Conservation (phyloP, 2,888 invertebrate genomes). For the Leucoptera coffeella region DNA sequence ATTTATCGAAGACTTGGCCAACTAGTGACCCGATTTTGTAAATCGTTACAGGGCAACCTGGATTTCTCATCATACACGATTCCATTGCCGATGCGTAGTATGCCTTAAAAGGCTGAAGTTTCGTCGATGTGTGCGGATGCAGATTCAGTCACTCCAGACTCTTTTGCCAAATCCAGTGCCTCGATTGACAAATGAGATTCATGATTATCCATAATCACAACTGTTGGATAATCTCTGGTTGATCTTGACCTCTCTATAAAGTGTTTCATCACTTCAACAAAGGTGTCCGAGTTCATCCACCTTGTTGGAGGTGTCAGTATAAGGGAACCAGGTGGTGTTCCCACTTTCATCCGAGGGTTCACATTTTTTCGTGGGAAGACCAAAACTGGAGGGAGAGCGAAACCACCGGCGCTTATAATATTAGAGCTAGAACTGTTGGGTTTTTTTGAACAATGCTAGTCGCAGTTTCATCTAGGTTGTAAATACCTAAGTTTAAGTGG, state of each 20-base stretch:
- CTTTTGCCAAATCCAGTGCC: conserved; percentile 13
- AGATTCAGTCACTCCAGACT: conserved; percentile 18
- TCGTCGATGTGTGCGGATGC: conserved; percentile 12
- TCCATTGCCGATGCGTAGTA: too few species aligned
- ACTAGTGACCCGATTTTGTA: too few species aligned
- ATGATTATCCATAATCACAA: conserved; percentile 14
- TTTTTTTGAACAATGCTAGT: background rate
- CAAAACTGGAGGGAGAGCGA: background rate
- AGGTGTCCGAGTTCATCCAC: conserved; percentile 14
- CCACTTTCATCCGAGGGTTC: conserved; percentile 13
- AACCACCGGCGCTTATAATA: background rate
- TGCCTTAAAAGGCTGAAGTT: conserved; percentile 11
- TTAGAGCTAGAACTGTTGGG: background rate
- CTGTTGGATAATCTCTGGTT: conserved; percentile 9
- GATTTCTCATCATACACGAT: too few species aligned
- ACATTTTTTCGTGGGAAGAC: background rate
- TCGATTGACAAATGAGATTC: too few species aligned
- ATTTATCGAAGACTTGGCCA: too few species aligned
- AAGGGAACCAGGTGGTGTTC: conserved; percentile 14
- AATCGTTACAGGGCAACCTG: too few species aligned
- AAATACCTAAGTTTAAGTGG: too few species aligned
- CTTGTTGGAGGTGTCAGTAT: conserved; percentile 14
- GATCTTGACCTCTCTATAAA: conserved; percentile 12
- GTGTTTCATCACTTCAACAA: conserved; percentile 11
- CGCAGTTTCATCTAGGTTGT: background rate